Percentiles rank a stretch among this genome's conserved stretches.
Conservation (phyloP, 2,113 vertebrate genomes). For the Donacobius atricapilla region DNA sequence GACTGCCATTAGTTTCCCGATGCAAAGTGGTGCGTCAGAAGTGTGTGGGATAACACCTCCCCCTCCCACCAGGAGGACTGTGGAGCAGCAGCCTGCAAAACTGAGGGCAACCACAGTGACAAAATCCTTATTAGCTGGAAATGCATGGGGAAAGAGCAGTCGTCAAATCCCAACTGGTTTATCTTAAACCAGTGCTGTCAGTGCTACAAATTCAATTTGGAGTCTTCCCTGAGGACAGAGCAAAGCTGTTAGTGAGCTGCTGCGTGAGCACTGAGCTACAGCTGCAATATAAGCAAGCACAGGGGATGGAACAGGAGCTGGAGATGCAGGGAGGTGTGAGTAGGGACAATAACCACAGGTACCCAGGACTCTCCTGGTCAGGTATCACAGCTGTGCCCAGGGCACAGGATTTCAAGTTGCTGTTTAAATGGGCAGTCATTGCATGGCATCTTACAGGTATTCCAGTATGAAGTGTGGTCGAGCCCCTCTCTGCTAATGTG, state of each 20-base stretch:
- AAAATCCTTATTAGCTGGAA: conserved; percentile 49
- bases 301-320: not conserved
- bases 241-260: not conserved
- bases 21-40: not conserved
- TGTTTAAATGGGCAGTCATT: not conserved
- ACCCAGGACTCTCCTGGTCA: not conserved
- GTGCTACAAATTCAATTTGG: conserved; percentile 42
- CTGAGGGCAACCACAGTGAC: not conserved
- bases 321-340: not conserved
- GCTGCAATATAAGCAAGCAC: not conserved
- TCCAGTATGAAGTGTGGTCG: fast-evolving
- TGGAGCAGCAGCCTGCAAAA: not conserved
- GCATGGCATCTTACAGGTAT: not conserved
- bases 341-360: not conserved
- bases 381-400: not conserved
- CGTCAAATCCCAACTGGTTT: conserved; percentile 16
- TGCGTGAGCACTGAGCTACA: not conserved
- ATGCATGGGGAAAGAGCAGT: not conserved
- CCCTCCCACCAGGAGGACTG: not conserved
- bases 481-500: not conserved
- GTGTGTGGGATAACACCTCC: not conserved
- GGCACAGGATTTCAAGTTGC: not conserved
- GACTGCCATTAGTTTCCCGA: not conserved
- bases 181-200: conserved; percentile 44
- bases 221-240: conserved; percentile 25